Base-by-base conservation (phyloP, 2,797 vertebrate species). In the Cetoscarus ocellatus region DNA sequence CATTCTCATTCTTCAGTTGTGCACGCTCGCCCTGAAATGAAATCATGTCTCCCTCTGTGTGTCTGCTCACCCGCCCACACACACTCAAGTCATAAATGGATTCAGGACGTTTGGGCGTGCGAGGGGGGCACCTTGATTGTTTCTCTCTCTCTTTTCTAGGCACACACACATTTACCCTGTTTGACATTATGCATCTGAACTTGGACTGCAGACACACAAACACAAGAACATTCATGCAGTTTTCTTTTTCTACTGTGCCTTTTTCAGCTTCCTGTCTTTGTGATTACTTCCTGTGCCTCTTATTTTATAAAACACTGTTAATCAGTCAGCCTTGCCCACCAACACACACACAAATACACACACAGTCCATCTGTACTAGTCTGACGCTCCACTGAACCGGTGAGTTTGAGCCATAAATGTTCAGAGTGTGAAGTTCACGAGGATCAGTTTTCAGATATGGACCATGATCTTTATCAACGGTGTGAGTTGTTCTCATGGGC, bases 11-110 rank as follows among this genome's bases (percentile, higher is more conserved):
- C 79, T 70, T 47, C 47, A 77, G 65, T 12, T 8, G 19, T 61
- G 58, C 68, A 82, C 39, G 13, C 36, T 80, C 12, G 3, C 36
- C 67, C 73, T 61, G 42, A 76, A 75, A 87, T 87, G 70, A 89
- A 87, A 89, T 88, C 80, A 87, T 75, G 73, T 84, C 76, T 84
- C 53, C 70, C 15, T 39, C 52, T 65, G 53, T 63, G 9, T 54
- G 53, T 42, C 47, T 39, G 18, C 57, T 42, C 19, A 57, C 50
- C 10, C 61, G 0, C 7, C 50, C 71, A 43, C 52, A 13, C 67
- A 1, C 47, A 10, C 50, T 0, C 36, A 19, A 5, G 27, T 38
- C 59, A 70, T 69, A 78, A 70, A 79, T 40, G 63, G 45, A 77
- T 63, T 35, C 50, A 56, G 70, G 66, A 74, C 27, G 10, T 74